These are phyloP conservation scores for Narcine bancroftii DNA, from an alignment of 2,113 vertebrate species.

Conservation along the genomic window DNA sequence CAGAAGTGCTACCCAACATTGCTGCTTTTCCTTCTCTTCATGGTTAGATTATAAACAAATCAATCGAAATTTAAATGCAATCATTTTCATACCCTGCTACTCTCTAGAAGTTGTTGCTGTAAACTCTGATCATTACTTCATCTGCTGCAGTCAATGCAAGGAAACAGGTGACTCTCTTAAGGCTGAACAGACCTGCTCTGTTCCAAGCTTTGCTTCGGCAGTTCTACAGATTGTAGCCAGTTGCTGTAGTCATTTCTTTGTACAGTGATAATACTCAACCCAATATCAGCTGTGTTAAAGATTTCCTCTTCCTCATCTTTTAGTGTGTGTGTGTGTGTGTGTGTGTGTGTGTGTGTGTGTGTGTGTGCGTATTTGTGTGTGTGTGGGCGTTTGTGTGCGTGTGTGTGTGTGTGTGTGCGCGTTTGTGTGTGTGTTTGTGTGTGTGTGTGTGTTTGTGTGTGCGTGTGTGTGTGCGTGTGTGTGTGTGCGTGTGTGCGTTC, in stretches of 20 bases:
- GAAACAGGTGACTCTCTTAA: conserved; percentile 51
- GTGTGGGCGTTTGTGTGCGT: too few species aligned
- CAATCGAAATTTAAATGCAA: background rate
- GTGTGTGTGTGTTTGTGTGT: too few species aligned
- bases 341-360: too few species aligned
- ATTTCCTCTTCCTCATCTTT: background rate
- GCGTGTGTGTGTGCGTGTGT: too few species aligned
- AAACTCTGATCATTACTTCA: conserved; percentile 49
- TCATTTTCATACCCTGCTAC: conserved; percentile 41
- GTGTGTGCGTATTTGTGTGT: too few species aligned
- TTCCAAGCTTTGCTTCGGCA: conserved; percentile 45
- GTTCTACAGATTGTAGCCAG: conserved; percentile 50
- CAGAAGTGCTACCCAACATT: background rate
- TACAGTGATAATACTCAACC: conserved; percentile 41
- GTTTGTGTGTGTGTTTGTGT: too few species aligned
- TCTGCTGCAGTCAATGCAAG: conserved; percentile 47
- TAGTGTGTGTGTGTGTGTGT: too few species aligned
- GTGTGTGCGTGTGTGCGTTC: too few species aligned
- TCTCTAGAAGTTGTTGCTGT: conserved; percentile 39
- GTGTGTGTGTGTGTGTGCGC: too few species aligned
- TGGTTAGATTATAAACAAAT: background rate
- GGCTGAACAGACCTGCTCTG: conserved; percentile 41
- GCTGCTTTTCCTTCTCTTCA: background rate
- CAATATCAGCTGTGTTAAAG: background rate
- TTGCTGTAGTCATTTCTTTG: conserved; percentile 48